A percentile compares a stretch with the other conserved stretches of the same genome.
Evolutionary conservation across 2,797 vertebrate genomes (phyloP).

Genomic region (Myotis findleyi): DNA sequence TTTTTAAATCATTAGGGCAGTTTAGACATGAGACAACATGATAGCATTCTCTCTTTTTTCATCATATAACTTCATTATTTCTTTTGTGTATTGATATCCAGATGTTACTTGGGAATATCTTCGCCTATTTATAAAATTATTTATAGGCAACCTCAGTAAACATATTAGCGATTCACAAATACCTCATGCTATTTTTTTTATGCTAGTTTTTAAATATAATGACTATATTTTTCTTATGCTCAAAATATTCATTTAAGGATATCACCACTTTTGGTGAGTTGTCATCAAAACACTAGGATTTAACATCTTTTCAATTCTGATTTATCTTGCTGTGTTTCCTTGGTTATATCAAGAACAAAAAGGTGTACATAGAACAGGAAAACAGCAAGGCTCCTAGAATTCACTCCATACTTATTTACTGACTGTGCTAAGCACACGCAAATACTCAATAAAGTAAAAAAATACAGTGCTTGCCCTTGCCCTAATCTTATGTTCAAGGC

Average conservation of each 20-base stretch:
- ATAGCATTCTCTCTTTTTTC: conserved; percentile 2
- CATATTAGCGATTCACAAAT: conserved; percentile 25
- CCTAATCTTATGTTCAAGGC: not conserved
- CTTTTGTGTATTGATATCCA: conserved; percentile 8
- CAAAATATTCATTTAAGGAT: conserved; percentile 49
- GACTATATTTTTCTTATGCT: not conserved
- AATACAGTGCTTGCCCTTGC: not conserved
- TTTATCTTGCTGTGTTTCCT: conserved; percentile 32
- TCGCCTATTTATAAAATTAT: conserved; percentile 52
- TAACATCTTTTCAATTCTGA: not conserved
- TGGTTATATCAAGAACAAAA: conserved; percentile 28
- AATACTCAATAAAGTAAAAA: not conserved
- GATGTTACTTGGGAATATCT: conserved; percentile 44
- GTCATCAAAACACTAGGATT: not conserved
- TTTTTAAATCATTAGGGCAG: conserved; percentile 13
- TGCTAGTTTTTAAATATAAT: conserved; percentile 15
- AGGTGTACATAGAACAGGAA: not conserved
- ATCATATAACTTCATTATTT: conserved; percentile 41
- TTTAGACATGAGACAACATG: not conserved
- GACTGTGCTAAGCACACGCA: not conserved
- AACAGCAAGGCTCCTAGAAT: not conserved
- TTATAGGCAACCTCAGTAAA: conserved; percentile 1
- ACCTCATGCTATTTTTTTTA: not conserved
- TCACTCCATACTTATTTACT: not conserved
- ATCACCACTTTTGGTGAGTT: not conserved